A percentile compares a stretch with the other conserved stretches of the same genome.
Evolutionary conservation across 2,888 invertebrate genomes (phyloP).

Genomic region (Strigamia maritima): DNA sequence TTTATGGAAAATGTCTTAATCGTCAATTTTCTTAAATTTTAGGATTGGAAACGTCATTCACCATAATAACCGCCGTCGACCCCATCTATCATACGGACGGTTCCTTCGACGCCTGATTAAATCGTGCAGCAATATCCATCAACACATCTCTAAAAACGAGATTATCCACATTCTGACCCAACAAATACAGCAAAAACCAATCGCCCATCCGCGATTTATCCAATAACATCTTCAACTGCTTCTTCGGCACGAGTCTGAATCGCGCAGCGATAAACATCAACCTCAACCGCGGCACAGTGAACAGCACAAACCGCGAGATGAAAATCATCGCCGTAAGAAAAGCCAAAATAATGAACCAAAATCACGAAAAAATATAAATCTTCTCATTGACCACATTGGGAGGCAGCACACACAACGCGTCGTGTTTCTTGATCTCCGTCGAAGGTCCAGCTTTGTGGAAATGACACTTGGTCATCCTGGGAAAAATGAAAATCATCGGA

Average conservation of each 20-base stretch:
- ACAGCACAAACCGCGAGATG: conserved; percentile 77
- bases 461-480: conserved; percentile 88
- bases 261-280: conserved; percentile 86
- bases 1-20: too few relatives aligned
- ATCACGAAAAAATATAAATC: conserved; percentile 88
- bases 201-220: conserved; percentile 89
- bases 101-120: conserved; percentile 40
- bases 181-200: conserved; percentile 91
- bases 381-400: conserved; percentile 93
- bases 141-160: conserved; percentile 71
- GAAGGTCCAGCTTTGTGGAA: conserved; percentile 90
- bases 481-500: conserved; percentile 91
- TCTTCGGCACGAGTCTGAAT: conserved; percentile 78
- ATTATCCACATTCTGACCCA: conserved; percentile 90
- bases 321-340: conserved; percentile 77
- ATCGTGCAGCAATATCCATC: conserved; percentile 45
- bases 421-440: conserved; percentile 72
- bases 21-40: too few relatives aligned
- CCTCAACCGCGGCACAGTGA: conserved; percentile 81
- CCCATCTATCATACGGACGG: conserved; percentile 39
- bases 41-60: too few relatives aligned
- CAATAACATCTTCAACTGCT: conserved; percentile 87
- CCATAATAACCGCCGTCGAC: neutral
- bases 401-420: conserved; percentile 85
- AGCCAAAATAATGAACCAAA: conserved; percentile 89